Evolutionary conservation across 1,140 invertebrate species (phyloP).

Genomic region (Anastatus disparis): DNA sequence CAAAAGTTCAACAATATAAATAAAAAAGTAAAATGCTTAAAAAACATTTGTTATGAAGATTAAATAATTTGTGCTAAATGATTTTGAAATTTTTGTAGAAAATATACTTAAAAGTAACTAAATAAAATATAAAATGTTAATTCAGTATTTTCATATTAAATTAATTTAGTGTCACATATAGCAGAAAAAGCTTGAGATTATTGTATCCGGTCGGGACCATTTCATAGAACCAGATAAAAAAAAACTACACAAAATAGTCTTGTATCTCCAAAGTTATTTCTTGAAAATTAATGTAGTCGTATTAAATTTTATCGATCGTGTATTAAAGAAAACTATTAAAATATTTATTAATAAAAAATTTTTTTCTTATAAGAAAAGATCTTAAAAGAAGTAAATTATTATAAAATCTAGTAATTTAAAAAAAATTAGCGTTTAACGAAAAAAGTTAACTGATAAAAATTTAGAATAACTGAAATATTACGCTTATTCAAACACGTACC

Average conservation of each 20-base stretch:
- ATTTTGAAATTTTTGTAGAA: too few species aligned
- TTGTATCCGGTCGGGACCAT: constrained; percentile 34
- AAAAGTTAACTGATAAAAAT: constrained; percentile 29
- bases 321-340: background rate
- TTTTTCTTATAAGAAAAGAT: background rate
- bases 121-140: background rate
- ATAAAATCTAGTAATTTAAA: constrained; percentile 7
- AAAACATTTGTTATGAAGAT: background rate
- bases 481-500: constrained; percentile 54
- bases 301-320: background rate
- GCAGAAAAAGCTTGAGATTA: constrained; percentile 31
- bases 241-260: background rate
- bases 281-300: background rate
- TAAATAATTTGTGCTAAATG: background rate
- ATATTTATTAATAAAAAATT: too few species aligned
- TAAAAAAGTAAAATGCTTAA: constrained; percentile 24
- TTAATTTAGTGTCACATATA: background rate
- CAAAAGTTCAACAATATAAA: background rate
- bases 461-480: constrained; percentile 58
- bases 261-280: background rate
- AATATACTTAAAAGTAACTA: too few species aligned
- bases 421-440: background rate
- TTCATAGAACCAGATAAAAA: constrained; percentile 8
- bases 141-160: background rate
- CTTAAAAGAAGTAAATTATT: constrained; percentile 1